A percentile compares a stretch with the other conserved stretches of the same genome.
Evolutionary conservation across 1,140 invertebrate genomes (phyloP).

Genomic region (Hycleus phaleratus): DNA sequence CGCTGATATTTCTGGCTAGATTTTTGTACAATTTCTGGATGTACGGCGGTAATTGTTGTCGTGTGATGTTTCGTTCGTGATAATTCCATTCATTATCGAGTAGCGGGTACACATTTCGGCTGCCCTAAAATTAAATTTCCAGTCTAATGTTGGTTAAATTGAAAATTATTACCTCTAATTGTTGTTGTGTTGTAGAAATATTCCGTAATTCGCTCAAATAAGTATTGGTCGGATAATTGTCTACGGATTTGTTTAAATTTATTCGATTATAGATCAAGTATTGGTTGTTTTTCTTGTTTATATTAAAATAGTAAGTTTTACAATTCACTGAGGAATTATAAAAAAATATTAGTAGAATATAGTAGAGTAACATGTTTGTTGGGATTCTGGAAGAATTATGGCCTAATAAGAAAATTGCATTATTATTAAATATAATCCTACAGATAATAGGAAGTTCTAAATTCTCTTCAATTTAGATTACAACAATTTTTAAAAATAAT

Average conservation of each 20-base stretch:
- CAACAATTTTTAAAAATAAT: constrained; percentile 1
- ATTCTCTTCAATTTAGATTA: constrained; percentile 4
- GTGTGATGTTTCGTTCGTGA: neutral
- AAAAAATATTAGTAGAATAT: neutral
- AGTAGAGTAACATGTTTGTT: neutral
- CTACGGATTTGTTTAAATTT: neutral
- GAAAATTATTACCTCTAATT: too few species aligned
- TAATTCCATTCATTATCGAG: constrained; percentile 5
- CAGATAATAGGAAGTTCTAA: constrained; percentile 1
- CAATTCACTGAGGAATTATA: neutral
- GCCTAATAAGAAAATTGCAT: constrained; percentile 2
- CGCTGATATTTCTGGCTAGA: neutral
- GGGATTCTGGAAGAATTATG: constrained; percentile 5
- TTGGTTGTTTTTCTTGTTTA: constrained; percentile 7
- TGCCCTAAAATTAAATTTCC: neutral
- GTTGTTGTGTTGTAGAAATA: neutral
- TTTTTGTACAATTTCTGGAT: constrained; percentile 3
- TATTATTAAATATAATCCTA: constrained; percentile 1
- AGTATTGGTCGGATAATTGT: neutral
- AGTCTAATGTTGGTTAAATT: too few species aligned
- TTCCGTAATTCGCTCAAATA: constrained; percentile 1
- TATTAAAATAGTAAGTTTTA: constrained; percentile 9
- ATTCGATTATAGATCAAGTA: neutral
- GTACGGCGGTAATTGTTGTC: constrained; percentile 1
- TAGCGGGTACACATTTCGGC: neutral